These are phyloP conservation scores for Hyperoplus lanceolatus DNA, from an alignment of 2,797 vertebrate species.

Conservation along the genomic window DNA sequence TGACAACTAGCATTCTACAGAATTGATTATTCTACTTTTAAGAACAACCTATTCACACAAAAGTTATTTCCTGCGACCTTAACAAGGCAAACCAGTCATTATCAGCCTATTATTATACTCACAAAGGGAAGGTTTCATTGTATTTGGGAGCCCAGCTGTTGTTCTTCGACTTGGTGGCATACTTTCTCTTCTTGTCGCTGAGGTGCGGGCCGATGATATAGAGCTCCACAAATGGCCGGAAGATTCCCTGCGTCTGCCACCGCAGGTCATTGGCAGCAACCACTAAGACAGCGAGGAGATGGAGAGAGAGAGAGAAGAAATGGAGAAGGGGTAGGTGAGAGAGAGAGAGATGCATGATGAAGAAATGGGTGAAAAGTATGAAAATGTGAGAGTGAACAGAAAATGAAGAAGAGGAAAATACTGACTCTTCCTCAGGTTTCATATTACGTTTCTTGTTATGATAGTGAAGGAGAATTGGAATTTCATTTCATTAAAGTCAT, in stretches of 20 bases:
- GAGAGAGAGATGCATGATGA: conserved; percentile 30
- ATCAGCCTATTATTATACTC: conserved; percentile 76
- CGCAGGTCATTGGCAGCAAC: conserved; percentile 97
- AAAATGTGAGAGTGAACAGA: conserved; percentile 15
- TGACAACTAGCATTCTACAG: too few relatives aligned
- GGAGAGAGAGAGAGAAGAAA: conserved; percentile 20
- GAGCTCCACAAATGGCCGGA: conserved; percentile 97
- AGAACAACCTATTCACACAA: not conserved
- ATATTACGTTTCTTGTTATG: conserved; percentile 17
- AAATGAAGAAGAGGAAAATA: conserved; percentile 41
- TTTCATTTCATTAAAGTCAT: conserved; percentile 10
- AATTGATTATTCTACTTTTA: too few relatives aligned
- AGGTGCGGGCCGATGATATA: conserved; percentile 97
- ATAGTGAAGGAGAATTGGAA: not conserved
- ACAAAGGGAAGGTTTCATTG: conserved; percentile 98
- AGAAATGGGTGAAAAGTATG: conserved; percentile 49
- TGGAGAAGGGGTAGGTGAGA: conserved; percentile 33
- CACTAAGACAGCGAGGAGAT: conserved; percentile 80
- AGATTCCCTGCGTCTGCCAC: conserved; percentile 98
- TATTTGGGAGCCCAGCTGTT: conserved; percentile 99
- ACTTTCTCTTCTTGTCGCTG: conserved; percentile 98
- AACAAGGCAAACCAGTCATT: not conserved
- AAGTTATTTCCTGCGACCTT: not conserved
- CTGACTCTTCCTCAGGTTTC: conserved; percentile 18
- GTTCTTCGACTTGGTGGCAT: conserved; percentile 98